phyloP scores from a whole-genome alignment of 2,888 invertebrate genomes.

The Eretmocerus hayati region DNA sequence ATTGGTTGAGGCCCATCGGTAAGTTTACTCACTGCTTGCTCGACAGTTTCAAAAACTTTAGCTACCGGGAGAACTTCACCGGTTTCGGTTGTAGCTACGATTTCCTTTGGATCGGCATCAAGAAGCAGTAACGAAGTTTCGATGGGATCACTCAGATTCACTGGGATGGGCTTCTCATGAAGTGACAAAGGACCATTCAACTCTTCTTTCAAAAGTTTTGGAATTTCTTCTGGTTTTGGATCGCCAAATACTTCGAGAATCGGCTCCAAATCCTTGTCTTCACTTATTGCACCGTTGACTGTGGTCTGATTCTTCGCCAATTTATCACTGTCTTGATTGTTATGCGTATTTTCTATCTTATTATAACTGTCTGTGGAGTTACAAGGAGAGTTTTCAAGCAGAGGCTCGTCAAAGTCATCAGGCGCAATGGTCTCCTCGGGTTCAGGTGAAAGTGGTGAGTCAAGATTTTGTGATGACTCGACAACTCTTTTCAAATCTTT shows the following conservation, averaged over 20 bases:
- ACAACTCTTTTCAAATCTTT: not conserved
- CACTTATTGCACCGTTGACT: not conserved
- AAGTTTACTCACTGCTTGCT: not conserved
- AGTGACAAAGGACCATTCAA: not conserved
- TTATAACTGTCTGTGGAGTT: not conserved
- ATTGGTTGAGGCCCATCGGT: conserved; percentile 2
- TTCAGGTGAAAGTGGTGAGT: conserved; percentile 16
- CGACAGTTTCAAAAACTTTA: not conserved
- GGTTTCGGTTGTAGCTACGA: not conserved
- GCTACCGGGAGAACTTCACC: conserved; percentile 2
- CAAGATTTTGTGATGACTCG: conserved; percentile 2
- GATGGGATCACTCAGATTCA: conserved; percentile 13
- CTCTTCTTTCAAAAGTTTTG: conserved; percentile 3
- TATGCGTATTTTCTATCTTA: conserved; percentile 3
- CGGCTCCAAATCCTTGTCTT: conserved; percentile 12
- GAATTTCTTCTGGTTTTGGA: conserved; percentile 11
- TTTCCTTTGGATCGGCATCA: not conserved
- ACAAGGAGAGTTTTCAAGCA: not conserved
- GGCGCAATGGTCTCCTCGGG: conserved; percentile 14
- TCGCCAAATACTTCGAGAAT: conserved; percentile 16
- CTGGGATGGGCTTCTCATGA: not conserved
- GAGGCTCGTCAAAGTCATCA: not conserved
- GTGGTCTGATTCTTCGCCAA: no score
- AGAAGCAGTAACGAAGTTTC: conserved; percentile 18
- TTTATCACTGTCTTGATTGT: no score